These are phyloP conservation scores for Hylaeus anthracinus DNA, from an alignment of 1,140 invertebrate species.

Conservation along the genomic window DNA sequence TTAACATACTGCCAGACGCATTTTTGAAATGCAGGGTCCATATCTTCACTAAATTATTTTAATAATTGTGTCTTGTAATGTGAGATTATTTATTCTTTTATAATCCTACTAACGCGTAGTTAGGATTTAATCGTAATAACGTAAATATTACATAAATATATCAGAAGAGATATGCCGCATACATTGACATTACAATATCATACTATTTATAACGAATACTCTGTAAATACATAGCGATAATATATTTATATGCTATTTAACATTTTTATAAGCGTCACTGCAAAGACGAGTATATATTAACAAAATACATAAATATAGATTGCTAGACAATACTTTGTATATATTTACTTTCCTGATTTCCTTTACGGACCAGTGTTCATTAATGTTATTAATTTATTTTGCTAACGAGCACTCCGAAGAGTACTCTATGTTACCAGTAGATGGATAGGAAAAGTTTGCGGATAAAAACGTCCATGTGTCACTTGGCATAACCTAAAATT, in stretches of 20 bases:
- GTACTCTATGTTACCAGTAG: too few species aligned
- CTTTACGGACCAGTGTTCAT: too few species aligned
- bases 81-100: slow-evolving; percentile 59
- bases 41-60: slow-evolving; percentile 17
- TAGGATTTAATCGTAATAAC: slow-evolving; percentile 10
- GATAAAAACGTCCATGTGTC: background rate
- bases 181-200: slow-evolving; percentile 12
- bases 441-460: background rate
- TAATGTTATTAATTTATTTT: too few species aligned
- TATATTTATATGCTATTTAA: slow-evolving; percentile 65
- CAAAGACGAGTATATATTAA: slow-evolving; percentile 46
- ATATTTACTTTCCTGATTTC: background rate
- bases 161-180: background rate
- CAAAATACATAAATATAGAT: slow-evolving; percentile 39
- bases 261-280: slow-evolving; percentile 60
- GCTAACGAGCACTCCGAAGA: too few species aligned
- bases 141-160: background rate
- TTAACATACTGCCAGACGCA: slow-evolving; percentile 29
- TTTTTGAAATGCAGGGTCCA: slow-evolving; percentile 47
- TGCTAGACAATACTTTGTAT: background rate
- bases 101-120: slow-evolving; percentile 11
- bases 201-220: slow-evolving; percentile 48
- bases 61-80: slow-evolving; percentile 17
- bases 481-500: background rate
- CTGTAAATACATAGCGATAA: slow-evolving; percentile 59